Conservation (phyloP, 2,797 vertebrate species). For the Chloroceryle inda region DNA sequence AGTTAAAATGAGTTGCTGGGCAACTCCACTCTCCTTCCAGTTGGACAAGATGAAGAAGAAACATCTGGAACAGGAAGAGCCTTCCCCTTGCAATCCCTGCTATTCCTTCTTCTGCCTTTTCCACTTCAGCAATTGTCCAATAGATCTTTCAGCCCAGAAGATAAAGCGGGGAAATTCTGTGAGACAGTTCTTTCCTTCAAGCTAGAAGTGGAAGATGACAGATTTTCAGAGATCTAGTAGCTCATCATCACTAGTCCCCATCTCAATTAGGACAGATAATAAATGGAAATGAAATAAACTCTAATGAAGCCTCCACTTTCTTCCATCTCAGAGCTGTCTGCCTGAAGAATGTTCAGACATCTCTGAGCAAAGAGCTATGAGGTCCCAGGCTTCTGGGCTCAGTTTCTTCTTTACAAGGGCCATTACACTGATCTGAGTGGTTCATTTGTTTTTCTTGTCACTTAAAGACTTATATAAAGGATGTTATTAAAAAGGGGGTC, state of each 20-base stretch:
- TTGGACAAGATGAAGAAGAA: not conserved
- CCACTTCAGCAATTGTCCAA: not conserved
- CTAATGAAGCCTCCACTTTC: not conserved
- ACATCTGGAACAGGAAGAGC: not conserved
- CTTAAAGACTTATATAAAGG: not conserved
- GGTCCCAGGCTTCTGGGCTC: not conserved
- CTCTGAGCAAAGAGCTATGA: not conserved
- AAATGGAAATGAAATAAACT: not conserved
- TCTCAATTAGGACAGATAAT: not conserved
- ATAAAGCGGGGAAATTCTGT: not conserved
- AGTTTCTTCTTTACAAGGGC: not conserved
- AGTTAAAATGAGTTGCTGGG: not conserved
- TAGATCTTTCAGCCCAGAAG: not conserved
- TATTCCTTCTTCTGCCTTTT: not conserved
- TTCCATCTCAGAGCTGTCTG: not conserved
- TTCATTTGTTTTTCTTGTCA: slow-evolving; percentile 34
- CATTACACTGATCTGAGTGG: not conserved
- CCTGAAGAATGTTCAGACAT: not conserved
- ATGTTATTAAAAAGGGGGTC: not conserved
- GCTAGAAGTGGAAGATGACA: not conserved
- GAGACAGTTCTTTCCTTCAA: not conserved
- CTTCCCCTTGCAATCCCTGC: not conserved
- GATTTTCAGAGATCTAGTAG: not conserved
- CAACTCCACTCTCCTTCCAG: not conserved
- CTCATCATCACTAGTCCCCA: not conserved